These are phyloP conservation scores for Sminthopsis crassicaudata DNA, from an alignment of 2,113 vertebrate species.

Conservation along the genomic window DNA sequence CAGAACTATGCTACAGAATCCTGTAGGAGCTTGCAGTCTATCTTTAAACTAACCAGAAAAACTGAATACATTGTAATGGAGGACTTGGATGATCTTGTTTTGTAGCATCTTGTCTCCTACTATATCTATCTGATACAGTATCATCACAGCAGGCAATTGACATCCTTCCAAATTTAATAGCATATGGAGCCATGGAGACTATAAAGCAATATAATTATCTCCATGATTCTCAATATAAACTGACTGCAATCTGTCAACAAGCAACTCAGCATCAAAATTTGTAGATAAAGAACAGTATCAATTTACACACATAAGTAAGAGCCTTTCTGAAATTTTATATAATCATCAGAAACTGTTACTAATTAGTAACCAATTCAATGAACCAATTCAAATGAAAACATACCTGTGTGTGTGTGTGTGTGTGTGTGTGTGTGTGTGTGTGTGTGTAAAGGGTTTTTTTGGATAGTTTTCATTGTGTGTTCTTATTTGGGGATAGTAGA, in stretches of 20 bases:
- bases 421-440: no score
- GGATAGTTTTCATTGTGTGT: constrained; percentile 36
- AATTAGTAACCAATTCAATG: no score
- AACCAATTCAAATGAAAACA: constrained; percentile 56
- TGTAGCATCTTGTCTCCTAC: constrained; percentile 91
- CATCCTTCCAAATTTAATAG: constrained; percentile 87
- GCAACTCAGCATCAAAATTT: constrained; percentile 78
- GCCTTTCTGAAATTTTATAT: constrained; percentile 50
- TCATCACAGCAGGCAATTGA: constrained; percentile 89
- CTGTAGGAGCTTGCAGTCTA: constrained; percentile 84
- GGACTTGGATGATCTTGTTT: constrained; percentile 91
- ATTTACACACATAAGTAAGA: constrained; percentile 1
- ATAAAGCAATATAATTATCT: constrained; percentile 97
- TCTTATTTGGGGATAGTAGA: constrained; percentile 19
- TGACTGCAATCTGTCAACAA: constrained; percentile 82
- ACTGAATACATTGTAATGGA: constrained; percentile 91
- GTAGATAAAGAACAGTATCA: constrained; percentile 83
- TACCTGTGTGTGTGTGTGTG: background rate
- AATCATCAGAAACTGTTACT: constrained; percentile 19
- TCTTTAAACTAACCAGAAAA: constrained; percentile 73
- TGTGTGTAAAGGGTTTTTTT: constrained; percentile 26
- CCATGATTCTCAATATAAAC: constrained; percentile 91
- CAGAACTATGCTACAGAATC: constrained; percentile 86
- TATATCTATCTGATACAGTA: constrained; percentile 83
- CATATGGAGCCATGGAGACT: constrained; percentile 91